Evolutionary conservation across 2,797 vertebrate species (phyloP).

Genomic region (Schizopygopsis malacanthus): DNA sequence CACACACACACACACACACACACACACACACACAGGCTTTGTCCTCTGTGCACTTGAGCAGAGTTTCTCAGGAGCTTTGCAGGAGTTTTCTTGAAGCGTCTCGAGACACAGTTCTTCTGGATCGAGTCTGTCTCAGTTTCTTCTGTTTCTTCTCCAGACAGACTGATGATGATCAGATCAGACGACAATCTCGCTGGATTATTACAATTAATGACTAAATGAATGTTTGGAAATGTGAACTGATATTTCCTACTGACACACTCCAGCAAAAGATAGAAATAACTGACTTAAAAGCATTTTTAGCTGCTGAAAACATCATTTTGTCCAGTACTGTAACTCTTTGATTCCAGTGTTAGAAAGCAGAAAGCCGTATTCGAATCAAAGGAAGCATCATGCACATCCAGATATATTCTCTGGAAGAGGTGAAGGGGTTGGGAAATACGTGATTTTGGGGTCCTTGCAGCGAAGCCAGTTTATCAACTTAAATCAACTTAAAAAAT

Average conservation of each 20-base stretch:
- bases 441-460: not conserved
- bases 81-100: too few species aligned
- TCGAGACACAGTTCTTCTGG: too few species aligned
- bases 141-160: too few species aligned
- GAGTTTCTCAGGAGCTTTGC: too few species aligned
- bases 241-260: not conserved
- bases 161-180: too few species aligned
- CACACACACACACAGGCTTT: too few species aligned
- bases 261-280: not conserved
- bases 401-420: not conserved
- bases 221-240: not conserved
- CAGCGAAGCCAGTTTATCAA: not conserved
- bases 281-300: not conserved
- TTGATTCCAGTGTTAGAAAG: constrained; percentile 24
- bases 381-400: constrained; percentile 63
- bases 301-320: not conserved
- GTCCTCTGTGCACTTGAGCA: too few species aligned
- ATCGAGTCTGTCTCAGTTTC: too few species aligned
- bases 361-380: not conserved
- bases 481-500: not conserved
- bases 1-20: too few species aligned
- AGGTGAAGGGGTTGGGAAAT: constrained; percentile 6
- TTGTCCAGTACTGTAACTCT: not conserved
- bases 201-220: too few species aligned
- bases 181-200: too few species aligned